Base-by-base conservation (phyloP, 2,113 vertebrate genomes). In the Ammodytes marinus region DNA sequence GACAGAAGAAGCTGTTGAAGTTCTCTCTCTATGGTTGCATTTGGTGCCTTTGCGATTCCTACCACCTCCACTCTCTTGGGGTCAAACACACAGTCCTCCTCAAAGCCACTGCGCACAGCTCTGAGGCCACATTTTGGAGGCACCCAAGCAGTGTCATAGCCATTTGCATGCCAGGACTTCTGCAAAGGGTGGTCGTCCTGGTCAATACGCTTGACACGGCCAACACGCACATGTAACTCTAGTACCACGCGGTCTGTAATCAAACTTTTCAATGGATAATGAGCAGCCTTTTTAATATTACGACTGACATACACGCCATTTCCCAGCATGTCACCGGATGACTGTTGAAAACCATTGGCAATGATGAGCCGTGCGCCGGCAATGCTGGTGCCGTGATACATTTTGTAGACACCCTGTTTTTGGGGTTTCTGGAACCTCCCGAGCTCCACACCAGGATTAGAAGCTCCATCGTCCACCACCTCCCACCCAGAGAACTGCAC, bases 71-170 rank as follows among this genome's bases (percentile, higher is more conserved):
- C 57, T 6, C 89, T 87, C 14, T 85, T 77, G 37, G 94, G 94
- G 50, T 95, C 92, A 84, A 87, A 95, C 45, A 95, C 92, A 17
- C 94, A 95, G 15, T 95, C 94, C 54, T 95, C 94, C 78, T 94
- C 91, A 1, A 84, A 69, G 19, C 95, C 92, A 0, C 91, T 94
- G 27, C 82, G 91, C 14, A 95, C 93, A 7, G 88, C 10, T 5
- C 0, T 71, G 90, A 95, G 91, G 19, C 91, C 91, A 63, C 93
- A 94, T 0, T 92, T 91, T 9, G 93, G 92, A 37, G 94, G 92
- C 0, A 94, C 91, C 93, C 27, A 27, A 27, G 27, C 27, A 27
- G 27, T 27, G 27, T 27, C 27, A 27, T 27, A 27, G 27, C 27
- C 93, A 94, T 27, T 27, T 27, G 27, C 27, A 27, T 27, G 27